Conservation (phyloP, 2,113 vertebrate species). For the Pelobates fuscus region DNA sequence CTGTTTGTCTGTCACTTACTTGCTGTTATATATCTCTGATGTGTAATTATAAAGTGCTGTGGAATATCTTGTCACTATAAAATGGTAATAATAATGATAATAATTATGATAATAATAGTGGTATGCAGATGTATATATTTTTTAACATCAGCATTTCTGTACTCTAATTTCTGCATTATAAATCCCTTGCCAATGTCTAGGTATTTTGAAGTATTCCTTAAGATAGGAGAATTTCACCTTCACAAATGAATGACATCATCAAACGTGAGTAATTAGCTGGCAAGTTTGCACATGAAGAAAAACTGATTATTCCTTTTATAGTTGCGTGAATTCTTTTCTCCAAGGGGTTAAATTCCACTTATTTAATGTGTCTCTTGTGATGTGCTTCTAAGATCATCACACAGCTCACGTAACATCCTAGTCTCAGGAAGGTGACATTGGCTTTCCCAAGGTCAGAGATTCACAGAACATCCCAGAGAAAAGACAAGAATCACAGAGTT, state of each 20-base stretch:
- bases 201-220: no score
- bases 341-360: not conserved
- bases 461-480: not conserved
- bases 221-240: conserved; percentile 15
- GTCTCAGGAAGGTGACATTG: conserved; percentile 28
- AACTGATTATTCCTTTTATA: not conserved
- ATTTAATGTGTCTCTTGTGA: conserved; percentile 11
- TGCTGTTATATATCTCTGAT: no score
- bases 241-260: conserved; percentile 1
- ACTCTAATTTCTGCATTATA: no score
- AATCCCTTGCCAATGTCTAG: no score
- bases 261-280: conserved; percentile 2
- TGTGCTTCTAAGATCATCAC: not conserved
- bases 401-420: conserved; percentile 3
- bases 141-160: no score
- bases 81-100: no score
- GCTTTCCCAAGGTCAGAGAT: conserved; percentile 20
- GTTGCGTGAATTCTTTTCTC: not conserved
- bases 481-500: not conserved
- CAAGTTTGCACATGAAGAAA: conserved; percentile 7
- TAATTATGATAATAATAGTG: no score
- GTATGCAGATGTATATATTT: no score
- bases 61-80: no score
- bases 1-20: no score
- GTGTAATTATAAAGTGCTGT: no score